Percentiles rank a stretch among this genome's conserved stretches.
phyloP scores from a whole-genome alignment of 2,888 invertebrate genomes.

The Drosophila falleni region DNA sequence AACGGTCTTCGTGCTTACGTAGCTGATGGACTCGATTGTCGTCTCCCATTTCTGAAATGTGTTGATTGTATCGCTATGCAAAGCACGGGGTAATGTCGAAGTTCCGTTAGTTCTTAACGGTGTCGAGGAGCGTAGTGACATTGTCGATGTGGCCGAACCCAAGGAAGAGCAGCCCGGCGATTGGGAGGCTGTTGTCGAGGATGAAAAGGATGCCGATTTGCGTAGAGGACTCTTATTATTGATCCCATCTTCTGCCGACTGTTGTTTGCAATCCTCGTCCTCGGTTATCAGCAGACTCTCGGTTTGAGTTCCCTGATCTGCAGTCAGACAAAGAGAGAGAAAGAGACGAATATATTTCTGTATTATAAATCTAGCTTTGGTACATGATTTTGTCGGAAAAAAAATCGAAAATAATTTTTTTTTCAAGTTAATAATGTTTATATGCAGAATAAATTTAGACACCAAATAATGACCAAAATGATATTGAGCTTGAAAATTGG shows the following conservation, averaged over 20 bases:
- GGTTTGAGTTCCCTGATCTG: slow-evolving; percentile 83
- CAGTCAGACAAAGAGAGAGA: slow-evolving; percentile 1
- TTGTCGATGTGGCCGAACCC: slow-evolving; percentile 78
- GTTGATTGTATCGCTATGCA: slow-evolving; percentile 84
- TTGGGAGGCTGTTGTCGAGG: slow-evolving; percentile 64
- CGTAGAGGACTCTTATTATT: slow-evolving; percentile 65
- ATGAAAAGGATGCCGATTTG: slow-evolving; percentile 81
- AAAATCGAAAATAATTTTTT: too few relatives aligned
- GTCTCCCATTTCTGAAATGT: slow-evolving; percentile 85
- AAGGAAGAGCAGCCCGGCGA: slow-evolving; percentile 73
- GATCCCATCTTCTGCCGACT: slow-evolving; percentile 14
- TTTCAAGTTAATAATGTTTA: too few relatives aligned
- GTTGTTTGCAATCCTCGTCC: slow-evolving; percentile 46
- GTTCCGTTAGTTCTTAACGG: slow-evolving; percentile 45
- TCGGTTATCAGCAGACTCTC: slow-evolving; percentile 79
- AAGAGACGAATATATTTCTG: too few relatives aligned
- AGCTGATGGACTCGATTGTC: slow-evolving; percentile 84
- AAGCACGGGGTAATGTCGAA: slow-evolving; percentile 58
- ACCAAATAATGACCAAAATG: too few relatives aligned
- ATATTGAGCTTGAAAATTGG: too few relatives aligned
- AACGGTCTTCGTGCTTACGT: slow-evolving; percentile 84
- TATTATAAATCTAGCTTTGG: too few relatives aligned
- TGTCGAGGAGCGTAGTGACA: slow-evolving; percentile 74
- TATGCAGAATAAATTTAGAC: too few relatives aligned
- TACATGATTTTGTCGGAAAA: too few relatives aligned